Percentiles rank a stretch among this genome's conserved stretches.
phyloP scores from a whole-genome alignment of 2,113 vertebrate species.

The Tautogolabrus adspersus region DNA sequence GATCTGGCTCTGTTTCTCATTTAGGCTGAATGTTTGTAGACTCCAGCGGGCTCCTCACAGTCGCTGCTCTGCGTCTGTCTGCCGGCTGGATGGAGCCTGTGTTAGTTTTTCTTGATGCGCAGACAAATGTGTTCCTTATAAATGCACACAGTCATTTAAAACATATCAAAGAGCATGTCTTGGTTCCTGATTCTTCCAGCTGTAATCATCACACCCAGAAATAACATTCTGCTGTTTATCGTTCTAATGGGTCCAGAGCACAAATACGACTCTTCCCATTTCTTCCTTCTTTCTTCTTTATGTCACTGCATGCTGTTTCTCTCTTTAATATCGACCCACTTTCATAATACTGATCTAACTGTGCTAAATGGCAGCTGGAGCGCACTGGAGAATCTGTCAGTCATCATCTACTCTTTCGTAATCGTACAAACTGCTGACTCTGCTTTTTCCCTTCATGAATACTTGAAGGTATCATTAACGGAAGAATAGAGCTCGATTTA shows the following conservation, averaged over 20 bases:
- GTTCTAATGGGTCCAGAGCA: not conserved
- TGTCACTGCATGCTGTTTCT: not conserved
- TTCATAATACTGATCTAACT: slow-evolving; percentile 4
- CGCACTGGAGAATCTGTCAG: slow-evolving; percentile 3
- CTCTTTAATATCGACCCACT: slow-evolving; percentile 32
- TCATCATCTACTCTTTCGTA: slow-evolving; percentile 4
- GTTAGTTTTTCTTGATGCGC: not conserved
- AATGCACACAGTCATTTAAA: not conserved
- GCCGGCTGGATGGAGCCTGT: no score
- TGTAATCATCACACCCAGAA: no score
- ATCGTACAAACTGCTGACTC: slow-evolving; percentile 13
- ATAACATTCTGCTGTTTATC: not conserved
- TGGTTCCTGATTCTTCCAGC: not conserved
- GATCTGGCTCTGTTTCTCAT: slow-evolving; percentile 51
- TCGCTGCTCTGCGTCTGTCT: slow-evolving; percentile 13
- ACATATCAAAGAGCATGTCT: not conserved
- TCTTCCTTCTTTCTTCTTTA: rapidly evolving
- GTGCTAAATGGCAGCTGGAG: slow-evolving; percentile 4
- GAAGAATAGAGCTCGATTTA: not conserved
- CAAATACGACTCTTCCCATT: no score
- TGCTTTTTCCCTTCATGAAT: not conserved
- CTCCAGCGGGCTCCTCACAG: slow-evolving; percentile 1
- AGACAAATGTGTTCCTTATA: not conserved
- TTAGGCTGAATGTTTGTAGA: slow-evolving; percentile 12
- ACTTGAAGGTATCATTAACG: not conserved